Conservation (phyloP, 2,113 vertebrate genomes). For the Anguilla japonica region DNA sequence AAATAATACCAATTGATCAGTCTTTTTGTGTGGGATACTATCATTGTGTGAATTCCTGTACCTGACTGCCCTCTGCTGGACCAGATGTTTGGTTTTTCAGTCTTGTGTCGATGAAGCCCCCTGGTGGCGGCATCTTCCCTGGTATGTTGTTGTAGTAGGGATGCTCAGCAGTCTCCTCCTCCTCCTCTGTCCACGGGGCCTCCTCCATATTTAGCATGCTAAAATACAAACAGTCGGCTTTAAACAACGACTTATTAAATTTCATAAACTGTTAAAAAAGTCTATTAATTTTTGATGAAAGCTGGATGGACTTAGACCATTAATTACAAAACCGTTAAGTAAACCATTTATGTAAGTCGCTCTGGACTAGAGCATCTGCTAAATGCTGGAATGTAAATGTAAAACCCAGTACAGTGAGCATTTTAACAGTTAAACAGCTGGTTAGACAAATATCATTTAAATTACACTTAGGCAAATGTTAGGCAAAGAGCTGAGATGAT, state of each 20-base stretch:
- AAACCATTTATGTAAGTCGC: no score
- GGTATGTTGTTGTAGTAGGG: constrained; percentile 93
- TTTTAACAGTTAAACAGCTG: no score
- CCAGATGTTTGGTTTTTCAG: constrained; percentile 69
- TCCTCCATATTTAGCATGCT: constrained; percentile 94
- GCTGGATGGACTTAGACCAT: background rate
- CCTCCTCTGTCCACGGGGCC: constrained; percentile 84
- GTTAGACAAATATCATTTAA: no score
- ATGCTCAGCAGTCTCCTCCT: constrained; percentile 78
- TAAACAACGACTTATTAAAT: background rate
- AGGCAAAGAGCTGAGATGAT: no score
- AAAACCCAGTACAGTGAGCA: no score
- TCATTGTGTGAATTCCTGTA: constrained; percentile 43
- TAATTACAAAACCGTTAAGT: background rate
- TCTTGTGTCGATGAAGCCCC: constrained; percentile 81
- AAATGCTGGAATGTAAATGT: no score
- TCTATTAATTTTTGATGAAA: background rate
- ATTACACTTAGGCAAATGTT: no score
- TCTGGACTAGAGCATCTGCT: no score
- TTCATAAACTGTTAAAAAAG: background rate
- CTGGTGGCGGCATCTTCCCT: constrained; percentile 85
- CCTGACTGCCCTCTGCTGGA: constrained; percentile 73
- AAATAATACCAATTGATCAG: no score
- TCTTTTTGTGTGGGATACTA: background rate
- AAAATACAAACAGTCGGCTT: background rate